These are phyloP conservation scores for Plebejus anna DNA, from an alignment of 2,888 invertebrate genomes.

Conservation along the genomic window DNA sequence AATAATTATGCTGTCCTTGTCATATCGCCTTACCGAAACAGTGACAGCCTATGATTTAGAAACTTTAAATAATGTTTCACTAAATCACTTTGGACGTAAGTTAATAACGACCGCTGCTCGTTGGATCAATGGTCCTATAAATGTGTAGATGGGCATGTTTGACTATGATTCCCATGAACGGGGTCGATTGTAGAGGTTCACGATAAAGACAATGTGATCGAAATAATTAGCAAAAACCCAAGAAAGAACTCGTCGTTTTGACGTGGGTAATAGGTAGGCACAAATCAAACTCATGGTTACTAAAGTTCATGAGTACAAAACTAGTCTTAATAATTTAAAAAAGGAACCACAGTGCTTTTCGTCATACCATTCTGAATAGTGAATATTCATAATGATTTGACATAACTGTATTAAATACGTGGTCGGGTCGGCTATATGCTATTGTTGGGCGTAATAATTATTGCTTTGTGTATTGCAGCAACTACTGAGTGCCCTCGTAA, in stretches of 20 bases:
- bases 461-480: slow-evolving; percentile 4
- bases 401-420: not conserved
- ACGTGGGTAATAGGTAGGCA: not conserved
- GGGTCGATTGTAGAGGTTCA: too few species aligned
- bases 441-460: not conserved
- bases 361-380: not conserved
- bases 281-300: not conserved
- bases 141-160: too few species aligned
- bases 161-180: too few species aligned
- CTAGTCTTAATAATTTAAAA: not conserved
- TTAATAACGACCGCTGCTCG: not conserved
- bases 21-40: too few species aligned
- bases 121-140: not conserved
- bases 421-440: not conserved
- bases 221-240: not conserved
- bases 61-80: too few species aligned
- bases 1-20: too few species aligned
- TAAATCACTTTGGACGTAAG: too few species aligned
- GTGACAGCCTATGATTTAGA: too few species aligned
- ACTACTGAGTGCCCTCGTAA: not conserved
- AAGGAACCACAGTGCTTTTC: not conserved
- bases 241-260: not conserved
- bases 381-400: slow-evolving; percentile 6
- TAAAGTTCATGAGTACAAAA: not conserved
- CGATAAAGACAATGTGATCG: not conserved